Percentiles rank a stretch among this genome's conserved stretches.
Evolutionary conservation across 1,140 invertebrate genomes (phyloP).

Genomic region (Trichogramma pretiosum): DNA sequence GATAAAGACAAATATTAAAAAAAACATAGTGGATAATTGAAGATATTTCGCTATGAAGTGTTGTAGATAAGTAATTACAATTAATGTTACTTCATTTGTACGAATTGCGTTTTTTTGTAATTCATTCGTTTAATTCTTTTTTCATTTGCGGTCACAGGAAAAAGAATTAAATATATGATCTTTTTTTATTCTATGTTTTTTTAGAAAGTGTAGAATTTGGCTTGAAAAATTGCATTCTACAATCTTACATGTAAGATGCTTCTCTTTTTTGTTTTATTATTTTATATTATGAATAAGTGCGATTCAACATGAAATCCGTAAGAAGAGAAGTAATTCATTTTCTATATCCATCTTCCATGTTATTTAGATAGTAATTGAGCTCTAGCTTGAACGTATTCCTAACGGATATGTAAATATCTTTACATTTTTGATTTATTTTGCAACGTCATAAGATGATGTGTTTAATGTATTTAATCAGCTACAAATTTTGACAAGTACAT

Average conservation of each 20-base stretch:
- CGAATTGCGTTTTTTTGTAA: constrained; percentile 18
- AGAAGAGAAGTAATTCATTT: constrained; percentile 15
- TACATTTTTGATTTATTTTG: constrained; percentile 11
- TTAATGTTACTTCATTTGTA: constrained; percentile 33
- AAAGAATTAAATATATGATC: constrained; percentile 28
- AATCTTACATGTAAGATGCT: constrained; percentile 31
- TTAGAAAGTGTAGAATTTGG: constrained; percentile 31
- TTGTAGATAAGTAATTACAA: constrained; percentile 37
- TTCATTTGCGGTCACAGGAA: constrained; percentile 29
- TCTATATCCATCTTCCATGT: constrained; percentile 9
- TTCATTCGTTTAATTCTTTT: constrained; percentile 23
- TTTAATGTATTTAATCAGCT: constrained; percentile 15
- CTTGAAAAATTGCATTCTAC: constrained; percentile 31
- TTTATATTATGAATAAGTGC: constrained; percentile 17
- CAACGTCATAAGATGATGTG: constrained; percentile 13
- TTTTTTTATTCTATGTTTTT: constrained; percentile 37
- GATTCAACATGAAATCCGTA: constrained; percentile 17
- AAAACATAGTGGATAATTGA: constrained; percentile 13
- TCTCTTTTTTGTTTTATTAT: constrained; percentile 33
- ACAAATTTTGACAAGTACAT: too few relatives aligned
- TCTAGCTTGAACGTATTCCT: constrained; percentile 6
- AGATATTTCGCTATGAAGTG: constrained; percentile 34
- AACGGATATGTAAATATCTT: constrained; percentile 2
- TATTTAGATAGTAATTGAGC: constrained; percentile 10
- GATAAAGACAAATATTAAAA: constrained; percentile 22